Base-by-base conservation (phyloP, 2,797 vertebrate genomes). In the Falco rusticolus region DNA sequence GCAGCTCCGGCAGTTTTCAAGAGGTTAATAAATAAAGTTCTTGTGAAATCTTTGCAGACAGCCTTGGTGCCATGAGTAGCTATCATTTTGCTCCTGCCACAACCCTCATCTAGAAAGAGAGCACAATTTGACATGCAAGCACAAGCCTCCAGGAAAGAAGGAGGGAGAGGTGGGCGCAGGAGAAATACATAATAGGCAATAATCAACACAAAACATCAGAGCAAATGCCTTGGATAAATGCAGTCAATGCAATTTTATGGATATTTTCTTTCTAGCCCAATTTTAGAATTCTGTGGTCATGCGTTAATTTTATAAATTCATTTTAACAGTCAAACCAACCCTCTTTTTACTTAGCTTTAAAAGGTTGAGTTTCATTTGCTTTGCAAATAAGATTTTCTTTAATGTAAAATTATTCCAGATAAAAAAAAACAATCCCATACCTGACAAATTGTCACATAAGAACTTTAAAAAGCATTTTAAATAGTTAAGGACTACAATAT, bases 301-400 rank as follows among this genome's bases (percentile, higher is more conserved):
- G 10, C 63, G 22, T 61, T 69, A 72, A 43, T 86, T 94, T 93
- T 66, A 78, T 34, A 21, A 13, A 61, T 56, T 41, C 22, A 48
- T 84, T 76, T 76, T 76, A 80, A 34, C 64, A 64, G 48, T 60
- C 48, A 94, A 68, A 82, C 14, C n/a, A 81, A 34, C 11, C 12
- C 51, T 71, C 64, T 54, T 92, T 94, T 76, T 84, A 80, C 53
- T 26, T 59, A 48, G 51, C 66, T 94, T 89, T 63, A 84, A 75
- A 94, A 89, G 47, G 11, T 68, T 26, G 16, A 57, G 37, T 91
- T 95, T 72, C 22, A 70, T 89, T 94, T 94, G 51, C 28, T 81
- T 95, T 93, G 63, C 74, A 89, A 94, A 87, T 89, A 64, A 54
- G 54, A 33, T 51, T 81, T 86, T 61, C 33, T 86, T 78, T 75